Evolutionary conservation across 2,888 invertebrate species (phyloP), one percentile per base, ranked within the genome.

Genomic region (Plebejus melissa): DNA sequence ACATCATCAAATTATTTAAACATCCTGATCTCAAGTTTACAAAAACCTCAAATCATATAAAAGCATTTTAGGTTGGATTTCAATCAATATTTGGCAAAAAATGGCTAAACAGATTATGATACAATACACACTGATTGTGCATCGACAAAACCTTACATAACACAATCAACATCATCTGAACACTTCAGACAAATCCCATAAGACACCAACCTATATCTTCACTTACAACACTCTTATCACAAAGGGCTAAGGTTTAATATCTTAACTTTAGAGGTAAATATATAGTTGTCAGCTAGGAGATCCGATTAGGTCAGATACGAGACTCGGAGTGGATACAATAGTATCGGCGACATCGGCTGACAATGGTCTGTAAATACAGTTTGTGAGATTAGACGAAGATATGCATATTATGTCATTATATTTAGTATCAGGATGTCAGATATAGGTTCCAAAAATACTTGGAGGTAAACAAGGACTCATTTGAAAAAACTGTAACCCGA

Each of bases 111-210:
- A 32, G 57, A 57, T 75, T 28, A 75, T 38, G 75, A 71, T 60
- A 71, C 71, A 22, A 70, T 65, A 81, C 79, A 80, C 81, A 80
- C 57, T 57, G 70, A 75, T 75, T 75, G 77, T 78, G 77, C 80
- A 82, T 82, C 89, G 88, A 84, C 85, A 84, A 86, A 88, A 88
- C 83, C 85, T 89, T 87, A 88, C 87, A 89, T 87, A 89, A 90
- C 87, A 87, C 89, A 91, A 91, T 91, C 91, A 91, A 86, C 86
- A 83, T 86, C 86, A 90, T 89, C 88, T 91, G 88, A 90, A 89
- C 86, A 85, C 82, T 86, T 82, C 86, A 88, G 88, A 90, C 90
- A 90, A 91, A 92, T 91, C 91, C 89, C 88, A 89, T 84, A 85
- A 82, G 80, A 80, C 70, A 83, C 87, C 79, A 84, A 76, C n/a